A percentile compares a stretch with the other conserved stretches of the same genome.
Conservation (phyloP, 2,888 invertebrate genomes). For the Tachina fera region DNA sequence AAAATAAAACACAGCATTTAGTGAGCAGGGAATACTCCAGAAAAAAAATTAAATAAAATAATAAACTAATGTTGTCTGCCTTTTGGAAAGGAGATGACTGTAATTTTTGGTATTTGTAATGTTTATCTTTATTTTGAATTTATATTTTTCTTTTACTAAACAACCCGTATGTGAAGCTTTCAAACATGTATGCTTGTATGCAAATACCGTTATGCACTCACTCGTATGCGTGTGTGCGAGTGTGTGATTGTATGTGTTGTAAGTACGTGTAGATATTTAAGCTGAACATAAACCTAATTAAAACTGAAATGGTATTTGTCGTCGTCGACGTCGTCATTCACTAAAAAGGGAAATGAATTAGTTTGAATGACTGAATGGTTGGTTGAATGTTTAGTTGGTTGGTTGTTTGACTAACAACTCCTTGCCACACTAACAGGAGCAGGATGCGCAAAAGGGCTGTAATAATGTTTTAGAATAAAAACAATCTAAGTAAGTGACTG, state of each 20-base stretch:
- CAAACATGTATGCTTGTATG: conserved; percentile 10
- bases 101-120: conserved; percentile 37
- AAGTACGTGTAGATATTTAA: conserved; percentile 67
- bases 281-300: conserved; percentile 69
- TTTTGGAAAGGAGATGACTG: conserved; percentile 43
- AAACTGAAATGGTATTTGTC: conserved; percentile 67
- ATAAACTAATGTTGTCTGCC: no score
- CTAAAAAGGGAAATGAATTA: conserved; percentile 65
- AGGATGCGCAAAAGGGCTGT: background rate
- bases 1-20: background rate
- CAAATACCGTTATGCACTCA: no score
- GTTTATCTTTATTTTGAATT: conserved; percentile 13
- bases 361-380: conserved; percentile 47
- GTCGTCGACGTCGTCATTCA: conserved; percentile 49
- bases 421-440: background rate
- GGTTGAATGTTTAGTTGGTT: conserved; percentile 26
- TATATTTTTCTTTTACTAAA: conserved; percentile 69
- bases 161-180: conserved; percentile 52
- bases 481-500: conserved; percentile 41
- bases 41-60: background rate
- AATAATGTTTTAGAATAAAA: conserved; percentile 44
- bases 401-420: conserved; percentile 5
- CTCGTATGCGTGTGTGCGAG: background rate
- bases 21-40: background rate
- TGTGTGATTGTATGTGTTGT: conserved; percentile 19